Conservation (phyloP, 2,113 vertebrate species). For the Scytalopus superciliaris region DNA sequence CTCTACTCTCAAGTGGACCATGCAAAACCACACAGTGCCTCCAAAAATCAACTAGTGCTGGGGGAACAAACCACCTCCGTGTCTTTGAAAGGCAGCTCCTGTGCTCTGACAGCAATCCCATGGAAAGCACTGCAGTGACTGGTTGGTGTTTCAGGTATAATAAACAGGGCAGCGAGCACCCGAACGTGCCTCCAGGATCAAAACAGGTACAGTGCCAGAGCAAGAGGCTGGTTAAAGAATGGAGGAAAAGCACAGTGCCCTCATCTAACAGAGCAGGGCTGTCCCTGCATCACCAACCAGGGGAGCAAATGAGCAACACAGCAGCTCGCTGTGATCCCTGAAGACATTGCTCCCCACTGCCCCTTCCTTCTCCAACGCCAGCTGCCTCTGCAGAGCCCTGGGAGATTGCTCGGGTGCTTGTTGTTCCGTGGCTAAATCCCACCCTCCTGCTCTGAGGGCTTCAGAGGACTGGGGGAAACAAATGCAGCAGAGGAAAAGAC, state of each 20-base stretch:
- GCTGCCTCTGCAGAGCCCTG: background rate
- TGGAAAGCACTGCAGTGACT: background rate
- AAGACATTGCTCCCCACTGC: background rate
- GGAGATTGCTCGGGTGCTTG: background rate
- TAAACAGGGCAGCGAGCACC: background rate
- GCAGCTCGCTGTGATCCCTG: background rate
- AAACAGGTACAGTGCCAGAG: background rate
- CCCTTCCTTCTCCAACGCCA: background rate
- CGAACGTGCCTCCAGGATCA: fast-evolving
- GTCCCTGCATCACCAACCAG: background rate
- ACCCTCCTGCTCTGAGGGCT: background rate
- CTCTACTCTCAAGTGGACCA: background rate
- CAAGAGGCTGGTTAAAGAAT: background rate
- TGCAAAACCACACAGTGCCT: background rate
- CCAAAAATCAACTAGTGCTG: background rate
- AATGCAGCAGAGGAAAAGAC: background rate
- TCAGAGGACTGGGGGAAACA: background rate
- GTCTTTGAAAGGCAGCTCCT: background rate
- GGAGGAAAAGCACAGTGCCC: background rate
- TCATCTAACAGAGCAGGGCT: background rate
- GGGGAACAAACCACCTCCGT: background rate
- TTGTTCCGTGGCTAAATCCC: background rate
- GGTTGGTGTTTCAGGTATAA: background rate
- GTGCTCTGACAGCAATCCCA: background rate
- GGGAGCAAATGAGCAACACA: background rate